These are phyloP conservation scores for Schizaphis graminum DNA, from an alignment of 2,888 invertebrate genomes.

Conservation along the genomic window DNA sequence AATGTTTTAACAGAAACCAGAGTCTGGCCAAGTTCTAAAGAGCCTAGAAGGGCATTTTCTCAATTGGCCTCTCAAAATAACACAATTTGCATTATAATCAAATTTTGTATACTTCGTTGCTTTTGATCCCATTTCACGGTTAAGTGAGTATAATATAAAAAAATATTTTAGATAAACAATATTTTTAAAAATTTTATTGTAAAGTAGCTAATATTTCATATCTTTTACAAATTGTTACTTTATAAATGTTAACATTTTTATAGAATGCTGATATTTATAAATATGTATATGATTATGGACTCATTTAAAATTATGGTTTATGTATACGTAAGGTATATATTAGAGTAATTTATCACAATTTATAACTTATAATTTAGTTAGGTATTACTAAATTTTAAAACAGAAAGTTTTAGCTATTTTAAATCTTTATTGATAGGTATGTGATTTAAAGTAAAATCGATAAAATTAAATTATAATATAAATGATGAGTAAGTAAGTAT, in stretches of 20 bases:
- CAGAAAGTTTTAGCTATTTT: too few species aligned
- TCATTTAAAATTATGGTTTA: too few species aligned
- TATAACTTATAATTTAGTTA: too few species aligned
- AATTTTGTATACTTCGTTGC: not conserved
- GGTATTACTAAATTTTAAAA: too few species aligned
- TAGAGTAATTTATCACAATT: too few species aligned
- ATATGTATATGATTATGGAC: not conserved
- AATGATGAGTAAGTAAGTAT: too few species aligned
- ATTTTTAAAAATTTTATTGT: not conserved
- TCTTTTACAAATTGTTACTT: not conserved
- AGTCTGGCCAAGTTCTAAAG: not conserved
- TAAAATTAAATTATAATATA: too few species aligned
- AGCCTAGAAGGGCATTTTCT: not conserved
- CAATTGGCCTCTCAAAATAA: not conserved
- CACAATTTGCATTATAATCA: not conserved
- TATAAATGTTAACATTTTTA: not conserved
- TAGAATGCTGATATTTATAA: not conserved
- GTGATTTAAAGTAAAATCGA: too few species aligned
- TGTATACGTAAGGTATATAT: too few species aligned
- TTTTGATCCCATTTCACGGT: not conserved
- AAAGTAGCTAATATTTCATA: not conserved
- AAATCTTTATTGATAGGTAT: too few species aligned
- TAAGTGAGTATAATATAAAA: not conserved
- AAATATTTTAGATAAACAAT: slow-evolving; percentile 2
- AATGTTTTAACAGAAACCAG: not conserved